Evolutionary conservation across 2,797 vertebrate genomes (phyloP).

Genomic region (Carcharodon carcharias): DNA sequence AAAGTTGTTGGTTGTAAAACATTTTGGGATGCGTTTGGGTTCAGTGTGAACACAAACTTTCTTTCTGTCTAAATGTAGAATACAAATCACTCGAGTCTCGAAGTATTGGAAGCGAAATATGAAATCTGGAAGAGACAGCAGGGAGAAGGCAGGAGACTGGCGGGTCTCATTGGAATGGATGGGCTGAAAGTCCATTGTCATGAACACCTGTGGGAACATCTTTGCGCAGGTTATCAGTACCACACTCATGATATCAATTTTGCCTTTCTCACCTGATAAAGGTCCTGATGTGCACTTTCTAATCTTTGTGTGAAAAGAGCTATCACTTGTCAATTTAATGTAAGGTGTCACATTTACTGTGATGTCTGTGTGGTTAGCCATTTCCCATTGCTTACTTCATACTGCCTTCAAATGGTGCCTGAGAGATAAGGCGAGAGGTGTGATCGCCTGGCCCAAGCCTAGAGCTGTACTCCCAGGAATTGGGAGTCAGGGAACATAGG

Average conservation of each 20-base stretch:
- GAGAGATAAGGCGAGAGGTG: not conserved
- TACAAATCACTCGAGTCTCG: not conserved
- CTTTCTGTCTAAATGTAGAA: not conserved
- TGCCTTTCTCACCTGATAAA: not conserved
- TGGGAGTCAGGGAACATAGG: no score
- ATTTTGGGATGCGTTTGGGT: not conserved
- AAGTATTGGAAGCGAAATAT: no score
- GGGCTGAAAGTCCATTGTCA: not conserved
- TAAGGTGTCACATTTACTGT: not conserved
- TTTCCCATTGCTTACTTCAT: not conserved
- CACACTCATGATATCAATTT: not conserved
- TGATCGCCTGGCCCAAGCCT: not conserved
- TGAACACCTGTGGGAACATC: not conserved
- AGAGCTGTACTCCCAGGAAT: no score
- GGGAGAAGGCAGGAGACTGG: not conserved
- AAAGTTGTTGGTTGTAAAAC: not conserved
- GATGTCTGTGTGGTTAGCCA: not conserved
- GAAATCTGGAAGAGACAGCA: not conserved
- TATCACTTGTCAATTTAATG: not conserved
- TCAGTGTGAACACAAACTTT: not conserved
- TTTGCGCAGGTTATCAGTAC: not conserved
- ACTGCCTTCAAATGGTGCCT: not conserved
- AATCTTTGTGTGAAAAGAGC: not conserved
- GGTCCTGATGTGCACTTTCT: not conserved
- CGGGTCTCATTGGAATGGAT: no score